Evolutionary conservation across 2,113 vertebrate species (phyloP).

Genomic region (Choloepus hoffmanni): DNA sequence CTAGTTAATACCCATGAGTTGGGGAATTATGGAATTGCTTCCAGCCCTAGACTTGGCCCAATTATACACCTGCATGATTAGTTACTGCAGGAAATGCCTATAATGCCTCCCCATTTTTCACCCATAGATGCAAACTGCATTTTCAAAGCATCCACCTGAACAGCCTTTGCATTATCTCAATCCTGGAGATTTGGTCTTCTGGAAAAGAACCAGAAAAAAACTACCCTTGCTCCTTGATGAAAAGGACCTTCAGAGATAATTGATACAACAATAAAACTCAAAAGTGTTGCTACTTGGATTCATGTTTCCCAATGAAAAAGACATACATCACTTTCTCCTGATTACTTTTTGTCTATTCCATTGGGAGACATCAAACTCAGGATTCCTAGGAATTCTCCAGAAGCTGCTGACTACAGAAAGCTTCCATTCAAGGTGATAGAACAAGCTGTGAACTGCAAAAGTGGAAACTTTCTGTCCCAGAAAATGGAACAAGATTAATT

Average conservation of each 20-base stretch:
- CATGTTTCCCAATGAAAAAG: background rate
- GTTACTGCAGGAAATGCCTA: background rate
- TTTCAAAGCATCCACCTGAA: background rate
- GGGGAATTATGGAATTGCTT: background rate
- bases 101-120: constrained; percentile 6
- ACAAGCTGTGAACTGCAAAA: background rate
- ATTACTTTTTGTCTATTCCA: background rate
- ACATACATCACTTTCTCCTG: background rate
- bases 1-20: background rate
- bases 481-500: background rate
- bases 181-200: background rate
- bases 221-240: background rate
- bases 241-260: background rate
- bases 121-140: background rate
- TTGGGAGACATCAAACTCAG: background rate
- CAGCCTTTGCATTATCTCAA: background rate
- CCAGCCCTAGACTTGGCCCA: background rate
- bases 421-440: background rate
- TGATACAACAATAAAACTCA: background rate
- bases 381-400: background rate
- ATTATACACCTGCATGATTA: background rate
- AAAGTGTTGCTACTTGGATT: background rate
- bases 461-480: background rate
- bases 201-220: background rate
- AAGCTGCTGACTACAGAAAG: background rate